These are phyloP conservation scores for Artibeus lituratus DNA, from an alignment of 2,797 vertebrate genomes.

Conservation along the genomic window DNA sequence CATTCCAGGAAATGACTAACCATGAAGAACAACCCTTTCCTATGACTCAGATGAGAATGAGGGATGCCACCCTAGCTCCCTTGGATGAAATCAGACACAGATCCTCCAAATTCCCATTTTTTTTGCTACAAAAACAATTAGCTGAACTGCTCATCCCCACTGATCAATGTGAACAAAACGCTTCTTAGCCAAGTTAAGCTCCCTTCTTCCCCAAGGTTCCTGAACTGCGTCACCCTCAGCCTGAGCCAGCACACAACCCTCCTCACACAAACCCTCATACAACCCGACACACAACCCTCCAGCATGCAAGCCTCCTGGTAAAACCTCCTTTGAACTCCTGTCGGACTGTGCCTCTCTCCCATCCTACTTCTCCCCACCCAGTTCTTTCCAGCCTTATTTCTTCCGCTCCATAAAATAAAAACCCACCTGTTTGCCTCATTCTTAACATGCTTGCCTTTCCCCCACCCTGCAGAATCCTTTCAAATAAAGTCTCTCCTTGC, in stretches of 20 bases:
- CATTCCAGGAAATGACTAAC: background rate
- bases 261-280: background rate
- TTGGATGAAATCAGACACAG: background rate
- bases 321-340: background rate
- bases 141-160: background rate
- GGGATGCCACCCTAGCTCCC: background rate
- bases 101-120: background rate
- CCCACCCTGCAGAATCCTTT: background rate
- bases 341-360: background rate
- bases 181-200: background rate
- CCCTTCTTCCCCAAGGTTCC: background rate
- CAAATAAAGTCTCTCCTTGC: background rate
- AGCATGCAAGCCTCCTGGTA: background rate
- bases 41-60: background rate
- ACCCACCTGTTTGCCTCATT: background rate
- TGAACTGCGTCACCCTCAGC: background rate
- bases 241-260: background rate
- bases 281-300: background rate
- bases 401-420: background rate
- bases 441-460: background rate
- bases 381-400: background rate
- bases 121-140: background rate
- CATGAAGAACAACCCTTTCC: background rate
- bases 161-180: background rate
- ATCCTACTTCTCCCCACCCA: background rate